Evolutionary conservation across 2,113 vertebrate species (phyloP), one percentile per base, ranked within the genome.

Genomic region (Hyla sarda): DNA sequence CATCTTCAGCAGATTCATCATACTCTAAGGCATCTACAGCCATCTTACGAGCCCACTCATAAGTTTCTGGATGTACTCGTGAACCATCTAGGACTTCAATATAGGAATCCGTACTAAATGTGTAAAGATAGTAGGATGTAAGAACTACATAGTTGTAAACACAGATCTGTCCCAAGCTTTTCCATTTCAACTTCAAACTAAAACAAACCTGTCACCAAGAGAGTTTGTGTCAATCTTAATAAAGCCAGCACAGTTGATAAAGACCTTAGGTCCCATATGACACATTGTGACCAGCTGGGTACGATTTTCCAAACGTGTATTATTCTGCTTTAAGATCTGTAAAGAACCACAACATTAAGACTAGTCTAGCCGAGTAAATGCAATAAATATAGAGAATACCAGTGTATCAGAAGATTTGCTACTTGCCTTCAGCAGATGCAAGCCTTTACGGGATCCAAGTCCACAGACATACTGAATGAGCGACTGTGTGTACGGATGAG

Each of bases 181-280:
- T 6, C 2, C 28, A 16, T 3, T 0, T 76, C 23, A 30, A 62
- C 56, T 25, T 47, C 2, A 54, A 28, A 81, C 13, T n/a, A 21
- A 47, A 45, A 92, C 94, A 17, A 86, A 97, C 98, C 98, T 99
- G 94, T 99, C 98, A 19, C 98, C 98, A 82, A 99, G 94, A 0
- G 98, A 99, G 0, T 97, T 97, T 0, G 98, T 99, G 93, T 99
- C 98, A 0, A 99, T 99, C 91, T 99, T 99, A 91, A 99, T 98
- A 92, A 99, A 99, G 83, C 98, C 98, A 23, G 98, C 98, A 52
- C 98, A 99, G 92, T 99, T 99, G 89, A 99, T 99, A 83, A 99
- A 99, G 89, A 99, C 98, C 88, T 99, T 99, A 78, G 98, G 98
- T 83, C 98, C 98, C 98, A 99, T 99, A 93, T 99, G 98, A 89